Evolutionary conservation across 2,113 vertebrate species (phyloP).

Genomic region (Syngnathoides biaculeatus): DNA sequence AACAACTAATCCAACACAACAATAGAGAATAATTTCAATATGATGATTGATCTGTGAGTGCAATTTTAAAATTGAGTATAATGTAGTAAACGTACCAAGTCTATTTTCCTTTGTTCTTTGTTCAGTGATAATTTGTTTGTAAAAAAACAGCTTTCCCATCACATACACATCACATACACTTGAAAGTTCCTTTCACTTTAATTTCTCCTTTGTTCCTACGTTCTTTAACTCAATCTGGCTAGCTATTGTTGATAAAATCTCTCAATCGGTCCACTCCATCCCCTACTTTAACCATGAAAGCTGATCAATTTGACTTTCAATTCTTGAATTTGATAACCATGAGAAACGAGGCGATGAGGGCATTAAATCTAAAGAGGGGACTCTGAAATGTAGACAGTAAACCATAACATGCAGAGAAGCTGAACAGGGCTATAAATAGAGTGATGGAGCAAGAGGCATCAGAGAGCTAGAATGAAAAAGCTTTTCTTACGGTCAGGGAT

Average conservation of each 20-base stretch:
- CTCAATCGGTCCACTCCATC: slow-evolving; percentile 33
- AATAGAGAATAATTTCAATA: background rate
- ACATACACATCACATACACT: slow-evolving; percentile 31
- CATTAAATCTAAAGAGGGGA: slow-evolving; percentile 53
- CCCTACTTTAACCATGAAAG: slow-evolving; percentile 17
- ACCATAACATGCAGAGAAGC: slow-evolving; percentile 62
- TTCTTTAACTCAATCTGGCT: slow-evolving; percentile 24
- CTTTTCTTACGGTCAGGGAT: slow-evolving; percentile 71
- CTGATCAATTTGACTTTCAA: slow-evolving; percentile 48
- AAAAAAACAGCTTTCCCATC: slow-evolving; percentile 36
- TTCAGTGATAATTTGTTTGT: slow-evolving; percentile 27
- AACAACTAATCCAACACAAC: background rate
- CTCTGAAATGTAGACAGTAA: slow-evolving; percentile 70
- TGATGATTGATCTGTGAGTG: background rate
- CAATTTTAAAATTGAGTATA: background rate
- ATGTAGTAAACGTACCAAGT: background rate
- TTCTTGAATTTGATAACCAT: slow-evolving; percentile 30
- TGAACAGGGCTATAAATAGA: slow-evolving; percentile 70
- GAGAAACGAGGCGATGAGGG: slow-evolving; percentile 13
- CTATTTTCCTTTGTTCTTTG: background rate
- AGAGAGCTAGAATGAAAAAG: slow-evolving; percentile 56
- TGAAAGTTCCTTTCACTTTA: slow-evolving; percentile 58
- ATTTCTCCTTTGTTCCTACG: slow-evolving; percentile 44
- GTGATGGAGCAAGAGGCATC: slow-evolving; percentile 42
- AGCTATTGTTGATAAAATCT: slow-evolving; percentile 32